Base-by-base conservation (phyloP, 1,140 invertebrate genomes). In the Yoshiicerus persimilis region DNA sequence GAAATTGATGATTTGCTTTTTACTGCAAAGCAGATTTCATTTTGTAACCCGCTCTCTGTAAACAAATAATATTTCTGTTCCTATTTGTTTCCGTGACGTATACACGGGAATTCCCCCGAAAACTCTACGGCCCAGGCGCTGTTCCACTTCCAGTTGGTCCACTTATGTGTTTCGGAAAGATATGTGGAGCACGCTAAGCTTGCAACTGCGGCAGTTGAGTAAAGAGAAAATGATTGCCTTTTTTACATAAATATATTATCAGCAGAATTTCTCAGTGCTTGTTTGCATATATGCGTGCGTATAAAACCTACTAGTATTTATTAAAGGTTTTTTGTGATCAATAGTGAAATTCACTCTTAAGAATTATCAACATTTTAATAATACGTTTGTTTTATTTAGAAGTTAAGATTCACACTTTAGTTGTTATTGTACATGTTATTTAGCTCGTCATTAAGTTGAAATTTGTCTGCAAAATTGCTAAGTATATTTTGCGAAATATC, bases 401-500 rank as follows among this genome's bases (percentile, higher is more conserved):
- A 11, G 10, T 41, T 41, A 41, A 41, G n/a, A n/a, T n/a, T n/a
- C 4, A 41, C 10, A 47, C 3, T 20, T 20, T 4, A 1, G 41
- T 1, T 13, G 41, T 13, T 16, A 20, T 30, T 20, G 23, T 27
- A 27, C 4, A n/a, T 70, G 4, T 30, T 70, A 20, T 4, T 36
- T 36, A 25, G 2, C 23, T 70, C 25, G 36, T 36, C 66, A 32
- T 70, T 70, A 23, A 89, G 1, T 62, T 62, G 36, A 87, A 88
- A 87, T 25, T 70, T 34, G 32, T 87, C 25, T 25, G n/a, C 38
- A 27, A 86, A 77, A 6, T 87, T 64, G 3, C 85, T 38, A 8
- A 90, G 32, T 36, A 88, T 87, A 38, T 92, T 90, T 1, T 93
- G 87, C n/a, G 92, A 92, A 0, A 94, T 92, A 36, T 91, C 91